phyloP scores from a whole-genome alignment of 2,113 vertebrate genomes.

The Triplophysa dalaica region DNA sequence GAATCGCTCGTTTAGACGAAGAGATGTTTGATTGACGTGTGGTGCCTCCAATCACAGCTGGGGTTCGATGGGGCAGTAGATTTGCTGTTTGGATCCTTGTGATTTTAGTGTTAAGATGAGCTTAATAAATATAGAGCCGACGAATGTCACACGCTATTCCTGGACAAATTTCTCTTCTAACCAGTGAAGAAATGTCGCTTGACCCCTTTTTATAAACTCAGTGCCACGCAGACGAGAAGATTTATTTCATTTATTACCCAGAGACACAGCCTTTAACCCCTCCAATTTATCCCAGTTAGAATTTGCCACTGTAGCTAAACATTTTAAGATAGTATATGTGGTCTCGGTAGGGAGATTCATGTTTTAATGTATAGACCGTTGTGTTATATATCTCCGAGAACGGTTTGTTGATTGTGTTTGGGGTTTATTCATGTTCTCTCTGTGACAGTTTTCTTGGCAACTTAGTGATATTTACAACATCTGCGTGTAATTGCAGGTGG shows the following conservation, averaged over 20 bases:
- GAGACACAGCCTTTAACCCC: too few relatives aligned
- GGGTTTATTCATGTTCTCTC: neutral
- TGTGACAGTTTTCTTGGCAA: neutral
- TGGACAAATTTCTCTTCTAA: neutral
- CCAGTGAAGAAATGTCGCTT: constrained; percentile 6
- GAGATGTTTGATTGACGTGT: too few relatives aligned
- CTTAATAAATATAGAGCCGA: neutral
- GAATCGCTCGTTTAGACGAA: too few relatives aligned
- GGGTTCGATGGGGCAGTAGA: neutral
- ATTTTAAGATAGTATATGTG: too few relatives aligned
- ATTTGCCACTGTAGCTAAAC: too few relatives aligned
- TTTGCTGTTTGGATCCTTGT: neutral
- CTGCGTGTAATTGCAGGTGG: constrained; percentile 14
- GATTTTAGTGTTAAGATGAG: neutral
- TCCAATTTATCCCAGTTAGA: too few relatives aligned
- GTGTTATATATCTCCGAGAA: too few relatives aligned
- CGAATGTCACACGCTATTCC: neutral
- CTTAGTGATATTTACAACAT: constrained; percentile 3
- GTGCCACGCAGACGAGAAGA: too few relatives aligned
- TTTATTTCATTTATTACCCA: too few relatives aligned
- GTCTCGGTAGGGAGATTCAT: too few relatives aligned
- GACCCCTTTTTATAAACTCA: neutral
- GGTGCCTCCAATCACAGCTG: too few relatives aligned
- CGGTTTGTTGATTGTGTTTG: neutral
- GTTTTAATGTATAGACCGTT: neutral